phyloP scores from a whole-genome alignment of 2,888 invertebrate genomes.

The Hyposoter didymator region DNA sequence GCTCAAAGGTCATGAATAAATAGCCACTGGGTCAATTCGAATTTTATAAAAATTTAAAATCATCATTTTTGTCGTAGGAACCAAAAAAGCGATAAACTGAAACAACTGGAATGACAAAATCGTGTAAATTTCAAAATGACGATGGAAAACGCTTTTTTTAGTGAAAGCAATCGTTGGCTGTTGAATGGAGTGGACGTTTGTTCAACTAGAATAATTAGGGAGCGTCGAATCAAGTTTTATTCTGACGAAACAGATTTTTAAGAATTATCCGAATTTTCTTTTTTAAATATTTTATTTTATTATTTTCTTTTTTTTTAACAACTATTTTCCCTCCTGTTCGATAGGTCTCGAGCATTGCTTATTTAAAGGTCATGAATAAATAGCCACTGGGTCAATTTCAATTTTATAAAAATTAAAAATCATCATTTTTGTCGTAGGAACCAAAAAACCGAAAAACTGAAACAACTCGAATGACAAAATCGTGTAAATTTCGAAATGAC shows the following conservation, averaged over 20 bases:
- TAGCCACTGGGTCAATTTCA: neutral
- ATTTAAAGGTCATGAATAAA: neutral
- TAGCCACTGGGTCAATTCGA: neutral
- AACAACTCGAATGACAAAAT: neutral
- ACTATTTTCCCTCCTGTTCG: neutral
- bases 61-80: neutral
- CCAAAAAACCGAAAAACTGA: neutral
- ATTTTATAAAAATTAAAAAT: neutral
- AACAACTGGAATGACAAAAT: neutral
- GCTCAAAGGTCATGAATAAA: neutral
- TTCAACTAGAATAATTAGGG: neutral
- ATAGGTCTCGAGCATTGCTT: neutral
- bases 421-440: neutral
- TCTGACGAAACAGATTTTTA: neutral
- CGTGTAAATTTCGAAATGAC: neutral
- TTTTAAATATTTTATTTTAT: too few relatives aligned
- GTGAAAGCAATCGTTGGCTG: too few relatives aligned
- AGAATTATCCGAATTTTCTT: too few relatives aligned
- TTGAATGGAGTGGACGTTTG: neutral
- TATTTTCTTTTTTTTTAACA: slow-evolving; percentile 1
- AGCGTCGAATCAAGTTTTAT: neutral
- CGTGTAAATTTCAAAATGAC: neutral
- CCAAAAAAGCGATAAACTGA: neutral
- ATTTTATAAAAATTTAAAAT: neutral
- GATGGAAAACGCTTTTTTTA: neutral